These are phyloP conservation scores for Brachyalestes nurse DNA, from an alignment of 2,797 vertebrate species.

Conservation along the genomic window DNA sequence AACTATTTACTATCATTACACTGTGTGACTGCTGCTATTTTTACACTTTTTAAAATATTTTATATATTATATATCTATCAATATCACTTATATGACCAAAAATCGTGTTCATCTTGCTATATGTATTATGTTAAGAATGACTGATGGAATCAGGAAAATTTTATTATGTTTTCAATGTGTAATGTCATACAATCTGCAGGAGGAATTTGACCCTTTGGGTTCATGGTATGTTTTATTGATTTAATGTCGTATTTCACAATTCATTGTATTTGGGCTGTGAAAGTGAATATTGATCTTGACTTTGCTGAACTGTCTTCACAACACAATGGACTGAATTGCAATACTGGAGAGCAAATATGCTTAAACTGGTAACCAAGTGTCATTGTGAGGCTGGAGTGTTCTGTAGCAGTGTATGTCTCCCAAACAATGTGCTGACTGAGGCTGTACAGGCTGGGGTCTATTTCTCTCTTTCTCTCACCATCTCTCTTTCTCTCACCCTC, in stretches of 20 bases:
- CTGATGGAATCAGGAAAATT: too few relatives aligned
- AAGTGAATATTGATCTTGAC: slow-evolving; percentile 19
- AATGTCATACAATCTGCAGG: neutral
- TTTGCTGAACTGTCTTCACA: neutral
- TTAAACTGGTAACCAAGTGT: slow-evolving; percentile 19
- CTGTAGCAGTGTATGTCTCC: slow-evolving; percentile 8
- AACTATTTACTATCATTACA: too few relatives aligned
- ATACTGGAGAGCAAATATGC: slow-evolving; percentile 29
- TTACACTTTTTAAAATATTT: too few relatives aligned
- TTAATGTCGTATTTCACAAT: neutral
- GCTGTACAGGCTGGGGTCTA: too few relatives aligned
- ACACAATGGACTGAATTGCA: slow-evolving; percentile 19
- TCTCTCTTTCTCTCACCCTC: neutral
- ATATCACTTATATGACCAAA: too few relatives aligned
- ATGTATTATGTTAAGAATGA: too few relatives aligned
- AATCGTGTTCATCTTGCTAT: too few relatives aligned
- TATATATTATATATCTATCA: too few relatives aligned
- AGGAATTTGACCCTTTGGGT: neutral
- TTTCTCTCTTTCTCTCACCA: too few relatives aligned
- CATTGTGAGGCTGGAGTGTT: neutral
- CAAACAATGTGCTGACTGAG: slow-evolving; percentile 39
- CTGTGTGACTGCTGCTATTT: too few relatives aligned
- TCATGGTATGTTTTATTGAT: slow-evolving; percentile 1
- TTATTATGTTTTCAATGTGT: neutral
- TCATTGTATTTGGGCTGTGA: neutral